phyloP scores from a whole-genome alignment of 2,797 vertebrate species.

The Eulemur rubriventer region DNA sequence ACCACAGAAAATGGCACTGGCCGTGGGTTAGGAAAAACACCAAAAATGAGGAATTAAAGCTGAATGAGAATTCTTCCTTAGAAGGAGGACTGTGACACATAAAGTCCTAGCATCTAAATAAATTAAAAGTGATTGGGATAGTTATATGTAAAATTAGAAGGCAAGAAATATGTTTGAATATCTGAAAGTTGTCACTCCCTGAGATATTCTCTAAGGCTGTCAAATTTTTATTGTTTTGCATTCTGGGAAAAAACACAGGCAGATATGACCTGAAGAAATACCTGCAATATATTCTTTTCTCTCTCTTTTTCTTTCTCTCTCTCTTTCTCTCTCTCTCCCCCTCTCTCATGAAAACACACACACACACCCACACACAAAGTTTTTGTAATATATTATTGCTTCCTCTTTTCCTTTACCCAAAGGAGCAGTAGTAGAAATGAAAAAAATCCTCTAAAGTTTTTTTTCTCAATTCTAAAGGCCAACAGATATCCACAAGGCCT shows the following conservation, averaged over 20 bases:
- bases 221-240: slow-evolving; percentile 18
- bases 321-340: background rate
- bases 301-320: background rate
- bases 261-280: background rate
- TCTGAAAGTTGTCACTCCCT: background rate
- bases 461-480: slow-evolving; percentile 19
- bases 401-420: slow-evolving; percentile 1
- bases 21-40: background rate
- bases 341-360: background rate
- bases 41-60: background rate
- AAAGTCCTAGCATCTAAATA: background rate
- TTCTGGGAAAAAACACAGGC: background rate
- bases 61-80: background rate
- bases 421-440: background rate
- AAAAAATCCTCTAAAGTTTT: background rate
- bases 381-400: background rate
- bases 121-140: background rate
- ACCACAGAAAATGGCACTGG: background rate
- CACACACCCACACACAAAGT: background rate
- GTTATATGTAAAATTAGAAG: background rate
- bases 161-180: background rate
- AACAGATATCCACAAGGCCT: background rate
- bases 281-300: background rate
- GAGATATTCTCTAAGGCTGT: background rate
- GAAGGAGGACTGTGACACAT: background rate